Base-by-base conservation (phyloP, 2,888 invertebrate species). In the Drosophila macrospina region DNA sequence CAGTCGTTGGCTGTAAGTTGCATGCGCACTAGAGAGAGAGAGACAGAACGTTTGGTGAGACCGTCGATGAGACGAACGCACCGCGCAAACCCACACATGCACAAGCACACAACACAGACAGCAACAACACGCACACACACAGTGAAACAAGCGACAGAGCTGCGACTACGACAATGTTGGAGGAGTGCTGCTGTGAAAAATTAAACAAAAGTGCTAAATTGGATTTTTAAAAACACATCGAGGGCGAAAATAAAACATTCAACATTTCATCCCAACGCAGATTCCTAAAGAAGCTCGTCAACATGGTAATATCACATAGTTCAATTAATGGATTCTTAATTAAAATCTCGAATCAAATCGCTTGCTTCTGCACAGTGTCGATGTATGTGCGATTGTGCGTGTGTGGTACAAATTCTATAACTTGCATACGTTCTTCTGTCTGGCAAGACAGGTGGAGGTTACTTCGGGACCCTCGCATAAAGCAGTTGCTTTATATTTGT, bases 91-190 rank as follows among this genome's bases (percentile, higher is more conserved):
- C 47, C 63, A 78, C 44, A 64, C 74, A 69, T 44, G 41, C 42
- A 61, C 47, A 66, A 51, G n/a, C 16, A 62, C 55, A 55, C 51
- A 52, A 52, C 48, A 50, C 44, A 62, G 54, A 15, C 61, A 62
- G 50, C 50, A 51, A 62, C 39, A 45, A 47, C 24, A 55, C 30
- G 20, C 48, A 51, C 44, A 51, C 54, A 64, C 13, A 65, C 52
- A 47, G 37, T 42, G 32, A 48, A 47, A 34, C 48, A 64, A 74
- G 55, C 59, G 64, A 74, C 64, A 60, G 72, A 74, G 60, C 52
- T 80, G 80, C 78, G 78, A 78, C 78, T 75, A 76, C 81, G 77
- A 79, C 83, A 85, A 85, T 85, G 87, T 78, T 73, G 63, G 62
- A 62, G 70, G 47, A 75, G 71, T 67, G 67, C 56, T 70, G 64